Percentiles rank a stretch among this genome's conserved stretches.
These are phyloP conservation scores for Anaspis maculata DNA, from an alignment of 2,888 invertebrate species.

Conservation along the genomic window DNA sequence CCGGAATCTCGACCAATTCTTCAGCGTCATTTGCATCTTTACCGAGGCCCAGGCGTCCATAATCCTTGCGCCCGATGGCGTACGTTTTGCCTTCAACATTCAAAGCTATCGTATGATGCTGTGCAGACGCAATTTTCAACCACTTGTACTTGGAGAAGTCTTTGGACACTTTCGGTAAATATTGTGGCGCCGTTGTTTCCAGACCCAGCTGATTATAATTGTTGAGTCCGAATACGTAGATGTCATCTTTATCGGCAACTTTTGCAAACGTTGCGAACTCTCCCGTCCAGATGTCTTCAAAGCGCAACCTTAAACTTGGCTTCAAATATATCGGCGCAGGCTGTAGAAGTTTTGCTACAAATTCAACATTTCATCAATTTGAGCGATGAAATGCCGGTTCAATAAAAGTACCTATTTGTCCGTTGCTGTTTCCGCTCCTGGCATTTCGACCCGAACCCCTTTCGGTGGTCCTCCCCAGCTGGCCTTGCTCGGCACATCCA, in stretches of 20 bases:
- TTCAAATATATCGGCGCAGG: conserved; percentile 51
- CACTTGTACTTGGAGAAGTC: conserved; percentile 47
- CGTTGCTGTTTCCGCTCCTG: neutral
- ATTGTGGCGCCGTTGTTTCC: conserved; percentile 32
- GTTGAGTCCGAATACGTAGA: conserved; percentile 88
- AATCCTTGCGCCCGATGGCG: conserved; percentile 78
- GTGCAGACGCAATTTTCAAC: conserved; percentile 66
- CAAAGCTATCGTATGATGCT: conserved; percentile 83
- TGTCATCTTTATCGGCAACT: conserved; percentile 54
- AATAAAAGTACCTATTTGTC: neutral
- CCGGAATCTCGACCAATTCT: conserved; percentile 53
- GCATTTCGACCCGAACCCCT: conserved; percentile 57
- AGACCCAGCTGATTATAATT: conserved; percentile 88
- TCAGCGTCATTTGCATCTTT: conserved; percentile 58
- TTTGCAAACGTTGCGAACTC: conserved; percentile 74
- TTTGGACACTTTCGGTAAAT: conserved; percentile 40
- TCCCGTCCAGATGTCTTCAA: conserved; percentile 82
- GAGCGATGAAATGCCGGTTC: too few relatives aligned
- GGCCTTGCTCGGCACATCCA: conserved; percentile 93
- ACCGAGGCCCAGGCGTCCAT: conserved; percentile 82
- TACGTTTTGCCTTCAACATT: conserved; percentile 60
- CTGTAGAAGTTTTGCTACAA: conserved; percentile 46
- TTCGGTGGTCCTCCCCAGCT: conserved; percentile 78
- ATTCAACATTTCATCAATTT: too few relatives aligned
- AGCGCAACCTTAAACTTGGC: conserved; percentile 47